Evolutionary conservation across 1,140 invertebrate genomes (phyloP).

Genomic region (Chironomus striatipennis): DNA sequence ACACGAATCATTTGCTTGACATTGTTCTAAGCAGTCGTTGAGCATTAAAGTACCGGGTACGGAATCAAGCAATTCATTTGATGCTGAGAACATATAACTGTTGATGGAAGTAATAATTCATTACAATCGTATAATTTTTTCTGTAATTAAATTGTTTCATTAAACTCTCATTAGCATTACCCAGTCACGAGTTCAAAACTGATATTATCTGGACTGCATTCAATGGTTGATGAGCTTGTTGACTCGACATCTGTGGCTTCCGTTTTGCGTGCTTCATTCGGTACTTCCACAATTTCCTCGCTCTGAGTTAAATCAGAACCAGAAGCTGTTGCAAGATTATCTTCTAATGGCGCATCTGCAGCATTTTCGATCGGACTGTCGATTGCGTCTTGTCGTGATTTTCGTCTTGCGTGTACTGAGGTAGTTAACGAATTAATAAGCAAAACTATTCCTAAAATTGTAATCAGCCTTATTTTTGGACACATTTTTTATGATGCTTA

Average conservation of each 20-base stretch:
- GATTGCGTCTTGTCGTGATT: not conserved
- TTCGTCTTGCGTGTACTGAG: not conserved
- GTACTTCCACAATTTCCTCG: not conserved
- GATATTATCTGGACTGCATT: conserved; percentile 75
- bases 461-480: not conserved
- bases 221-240: conserved; percentile 39
- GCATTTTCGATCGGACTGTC: not conserved
- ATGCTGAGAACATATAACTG: conserved; percentile 81
- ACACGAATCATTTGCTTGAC: conserved; percentile 80
- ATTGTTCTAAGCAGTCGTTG: conserved; percentile 84
- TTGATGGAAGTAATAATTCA: conserved; percentile 25
- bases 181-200: conserved; percentile 86
- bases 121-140: not conserved
- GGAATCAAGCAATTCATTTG: conserved; percentile 77
- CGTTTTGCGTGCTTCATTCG: not conserved
- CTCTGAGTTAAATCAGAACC: not conserved
- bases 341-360: conserved; percentile 1
- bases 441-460: not conserved
- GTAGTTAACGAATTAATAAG: not conserved
- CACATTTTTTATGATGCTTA: not conserved
- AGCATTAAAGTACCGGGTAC: conserved; percentile 86
- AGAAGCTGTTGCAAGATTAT: not conserved
- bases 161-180: conserved; percentile 35
- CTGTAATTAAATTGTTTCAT: conserved; percentile 1
- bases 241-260: not conserved